Conservation (phyloP, 2,888 invertebrate genomes). For the Cheilosia impressa region DNA sequence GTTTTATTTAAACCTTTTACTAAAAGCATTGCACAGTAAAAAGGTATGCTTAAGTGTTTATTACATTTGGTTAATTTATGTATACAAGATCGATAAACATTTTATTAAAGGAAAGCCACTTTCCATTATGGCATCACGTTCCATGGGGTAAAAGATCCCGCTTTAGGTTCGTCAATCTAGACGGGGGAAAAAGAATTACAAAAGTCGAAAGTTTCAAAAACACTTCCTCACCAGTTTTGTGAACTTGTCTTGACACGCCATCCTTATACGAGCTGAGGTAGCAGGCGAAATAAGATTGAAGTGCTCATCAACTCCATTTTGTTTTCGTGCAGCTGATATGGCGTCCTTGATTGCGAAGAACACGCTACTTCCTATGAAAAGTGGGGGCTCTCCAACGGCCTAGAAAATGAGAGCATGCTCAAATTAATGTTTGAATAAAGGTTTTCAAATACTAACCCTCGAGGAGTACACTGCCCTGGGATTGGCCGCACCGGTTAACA, state of each 20-base stretch:
- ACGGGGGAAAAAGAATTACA: neutral
- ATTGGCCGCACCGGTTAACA: constrained; percentile 95
- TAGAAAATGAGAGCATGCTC: constrained; percentile 81
- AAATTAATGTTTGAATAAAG: too few relatives aligned
- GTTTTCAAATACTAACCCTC: constrained; percentile 86
- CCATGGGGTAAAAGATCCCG: constrained; percentile 6
- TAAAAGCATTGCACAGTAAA: too few relatives aligned
- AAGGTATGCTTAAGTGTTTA: too few relatives aligned
- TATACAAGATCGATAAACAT: too few relatives aligned
- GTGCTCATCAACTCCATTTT: constrained; percentile 84
- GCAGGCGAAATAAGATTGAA: constrained; percentile 83
- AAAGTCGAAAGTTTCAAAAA: too few relatives aligned
- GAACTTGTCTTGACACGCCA: too few relatives aligned
- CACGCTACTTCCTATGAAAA: constrained; percentile 93
- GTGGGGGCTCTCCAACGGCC: constrained; percentile 98
- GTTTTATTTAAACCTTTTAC: too few relatives aligned
- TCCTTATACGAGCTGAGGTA: too few relatives aligned
- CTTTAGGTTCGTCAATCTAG: too few relatives aligned
- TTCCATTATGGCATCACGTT: constrained; percentile 29
- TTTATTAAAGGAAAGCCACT: too few relatives aligned
- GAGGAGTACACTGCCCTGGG: constrained; percentile 97
- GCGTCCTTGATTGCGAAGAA: constrained; percentile 96
- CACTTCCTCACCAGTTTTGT: too few relatives aligned
- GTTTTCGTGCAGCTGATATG: constrained; percentile 86
- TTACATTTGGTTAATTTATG: too few relatives aligned